Evolutionary conservation across 2,888 invertebrate species (phyloP), one percentile per base, ranked within the genome.

Genomic region (Phoenoteleia sp.): DNA sequence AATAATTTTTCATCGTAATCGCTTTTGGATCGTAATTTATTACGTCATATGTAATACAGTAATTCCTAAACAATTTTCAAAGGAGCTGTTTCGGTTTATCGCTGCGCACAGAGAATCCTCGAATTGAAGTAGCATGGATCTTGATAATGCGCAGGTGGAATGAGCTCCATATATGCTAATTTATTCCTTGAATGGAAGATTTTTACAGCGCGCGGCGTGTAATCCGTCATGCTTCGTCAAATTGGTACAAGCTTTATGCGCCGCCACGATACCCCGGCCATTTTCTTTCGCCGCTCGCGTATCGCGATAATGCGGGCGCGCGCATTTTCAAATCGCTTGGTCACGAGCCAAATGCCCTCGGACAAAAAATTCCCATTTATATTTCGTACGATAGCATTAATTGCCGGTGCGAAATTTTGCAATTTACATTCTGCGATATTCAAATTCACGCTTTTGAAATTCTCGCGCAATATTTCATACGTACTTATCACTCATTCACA

Each of bases 211-310:
- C 79, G 66, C 87, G 72, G 66, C 84, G 76, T 90, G 90, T 89
- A 90, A 91, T 91, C 91, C 90, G 91, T 91, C 91, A 90, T 91
- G 91, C 87, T 91, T 90, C 89, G 88, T 76, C 79, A 84, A 79
- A 84, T 71, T 75, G 67, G 75, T 66, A 84, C 84, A 62, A 75
- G 79, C 76, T 62, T 79, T 67, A 54, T 74, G 83, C 74, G 25
- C 79, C 72, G 60, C 25, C 74, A 36, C 56, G 80, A 66, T 71
- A 76, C 76, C 52, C 52, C n/a, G 39, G 29, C 58, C 71, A 39
- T 67, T 72, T 81, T 56, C 29, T 67, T 79, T 66, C 19, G 7
- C 29, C 56, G 17, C 60, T 47, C 21, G 47, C 71, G 69, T 56
- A 72, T 80, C 72, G 80, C 72, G 80, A 80, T 81, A 81, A 81